A percentile compares a stretch with the other conserved stretches of the same genome.
Evolutionary conservation across 1,140 invertebrate genomes (phyloP).

Genomic region (Drosophila fuyamai): DNA sequence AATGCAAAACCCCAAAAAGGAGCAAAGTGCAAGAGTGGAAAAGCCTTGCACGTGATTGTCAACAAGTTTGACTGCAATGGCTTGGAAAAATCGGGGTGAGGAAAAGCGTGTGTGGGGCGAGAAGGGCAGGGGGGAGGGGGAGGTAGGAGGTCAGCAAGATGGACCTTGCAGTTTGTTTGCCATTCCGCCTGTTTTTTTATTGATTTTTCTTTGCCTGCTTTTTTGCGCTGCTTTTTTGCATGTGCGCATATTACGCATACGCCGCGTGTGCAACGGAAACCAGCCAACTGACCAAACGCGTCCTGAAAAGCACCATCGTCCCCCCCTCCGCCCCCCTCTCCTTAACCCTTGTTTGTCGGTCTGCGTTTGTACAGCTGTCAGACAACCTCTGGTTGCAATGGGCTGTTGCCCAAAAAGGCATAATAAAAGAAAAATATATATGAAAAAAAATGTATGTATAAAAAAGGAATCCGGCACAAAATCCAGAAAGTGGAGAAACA

Average conservation of each 20-base stretch:
- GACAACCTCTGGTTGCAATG: constrained; percentile 44
- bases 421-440: constrained; percentile 16
- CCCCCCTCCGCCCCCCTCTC: neutral
- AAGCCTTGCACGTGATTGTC: constrained; percentile 64
- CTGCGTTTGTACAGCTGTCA: constrained; percentile 77
- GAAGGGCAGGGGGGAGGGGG: neutral
- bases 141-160: constrained; percentile 10
- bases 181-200: constrained; percentile 49
- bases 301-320: constrained; percentile 40
- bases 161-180: constrained; percentile 46
- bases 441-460: neutral
- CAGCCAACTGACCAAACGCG: constrained; percentile 77
- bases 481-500: neutral
- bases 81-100: constrained; percentile 38
- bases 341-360: constrained; percentile 52
- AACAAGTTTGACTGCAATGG: constrained; percentile 78
- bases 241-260: constrained; percentile 72
- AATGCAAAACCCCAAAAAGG: constrained; percentile 82
- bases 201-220: constrained; percentile 63
- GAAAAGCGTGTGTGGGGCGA: neutral
- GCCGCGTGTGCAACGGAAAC: constrained; percentile 76
- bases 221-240: constrained; percentile 61
- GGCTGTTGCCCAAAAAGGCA: constrained; percentile 23
- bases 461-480: constrained; percentile 8
- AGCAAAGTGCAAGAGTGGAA: constrained; percentile 67